Base-by-base conservation (phyloP, 2,888 invertebrate species). In the Stenodema calcarata region DNA sequence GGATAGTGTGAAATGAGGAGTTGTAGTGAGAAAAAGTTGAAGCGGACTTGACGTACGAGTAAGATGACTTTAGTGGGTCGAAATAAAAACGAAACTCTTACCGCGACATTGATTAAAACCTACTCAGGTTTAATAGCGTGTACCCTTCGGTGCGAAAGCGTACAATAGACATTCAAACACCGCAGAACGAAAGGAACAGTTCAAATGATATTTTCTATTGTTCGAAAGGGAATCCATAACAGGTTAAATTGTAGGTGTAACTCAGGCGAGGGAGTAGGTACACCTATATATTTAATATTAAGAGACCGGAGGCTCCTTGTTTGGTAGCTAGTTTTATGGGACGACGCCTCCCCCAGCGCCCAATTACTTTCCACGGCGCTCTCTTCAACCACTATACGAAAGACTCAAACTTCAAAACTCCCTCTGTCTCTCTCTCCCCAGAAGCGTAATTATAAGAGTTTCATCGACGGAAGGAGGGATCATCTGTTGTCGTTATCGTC, bases 401-500 rank as follows among this genome's bases (percentile, higher is more conserved):
- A n/a, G 41, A 35, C 80, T 47, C 7, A 6, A 30, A 75, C 80
- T 54, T 42, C 54, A 54, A 80, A 62, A 47, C 30, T 41, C 54
- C 54, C 80, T 80, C 69, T 62, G 4, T 35, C 2, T n/a, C n/a
- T n/a, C n/a, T n/a, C n/a, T n/a, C 35, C 35, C 27, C 84, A 73
- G 75, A 75, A 84, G 86, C 86, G 81, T 87, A 87, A 87, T 87
- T 87, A 87, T 76, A 86, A 80, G 79, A 87, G 85, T 87, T 87
- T 87, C 82, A 85, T 84, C 87, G 87, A 44, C 30, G 62, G 81
- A 81, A 81, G 78, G 78, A 54, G 78, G 73, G 76, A 76, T 79
- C 87, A 84, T 54, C 84, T 73, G 84, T 86, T 88, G 88, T 88
- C 88, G 88, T 88, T 88, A 88, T 88, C 88, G 87, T 88, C 88